Percentiles rank a stretch among this genome's conserved stretches.
phyloP scores from a whole-genome alignment of 1,140 invertebrate genomes.

The Monomorium pharaonis region DNA sequence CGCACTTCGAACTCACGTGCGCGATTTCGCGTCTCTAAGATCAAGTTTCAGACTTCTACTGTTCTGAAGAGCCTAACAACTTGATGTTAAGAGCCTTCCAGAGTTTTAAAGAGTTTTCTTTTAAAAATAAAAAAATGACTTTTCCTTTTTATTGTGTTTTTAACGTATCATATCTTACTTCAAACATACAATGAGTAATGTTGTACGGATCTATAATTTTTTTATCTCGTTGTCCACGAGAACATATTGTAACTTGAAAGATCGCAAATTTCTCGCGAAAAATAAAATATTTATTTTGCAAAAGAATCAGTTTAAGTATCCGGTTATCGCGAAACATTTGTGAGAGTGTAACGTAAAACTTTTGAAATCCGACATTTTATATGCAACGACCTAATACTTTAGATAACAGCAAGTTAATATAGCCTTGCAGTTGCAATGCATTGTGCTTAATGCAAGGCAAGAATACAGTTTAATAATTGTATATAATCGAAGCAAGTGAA shows the following conservation, averaged over 20 bases:
- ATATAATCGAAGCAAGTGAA: neutral
- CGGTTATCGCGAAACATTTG: slow-evolving; percentile 7
- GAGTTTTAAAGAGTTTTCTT: too few relatives aligned
- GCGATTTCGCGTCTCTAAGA: neutral
- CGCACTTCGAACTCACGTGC: neutral
- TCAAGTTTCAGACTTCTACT: neutral
- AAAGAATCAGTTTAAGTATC: neutral
- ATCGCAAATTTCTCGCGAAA: neutral
- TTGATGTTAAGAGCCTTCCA: neutral
- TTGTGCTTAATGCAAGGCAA: neutral
- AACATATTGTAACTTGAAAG: neutral
- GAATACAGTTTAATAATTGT: neutral
- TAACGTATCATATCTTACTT: neutral
- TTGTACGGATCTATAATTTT: neutral
- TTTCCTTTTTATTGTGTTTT: neutral
- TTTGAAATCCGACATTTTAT: neutral
- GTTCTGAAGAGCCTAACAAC: neutral
- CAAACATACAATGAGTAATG: neutral
- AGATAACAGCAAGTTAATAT: slow-evolving; percentile 5
- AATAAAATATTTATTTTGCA: neutral
- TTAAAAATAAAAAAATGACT: neutral
- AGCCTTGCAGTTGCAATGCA: neutral
- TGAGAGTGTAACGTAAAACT: neutral
- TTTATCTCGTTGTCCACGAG: neutral
- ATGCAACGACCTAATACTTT: slow-evolving; percentile 11